Base-by-base conservation (phyloP, 2,113 vertebrate species). In the Myotis lucifugus region DNA sequence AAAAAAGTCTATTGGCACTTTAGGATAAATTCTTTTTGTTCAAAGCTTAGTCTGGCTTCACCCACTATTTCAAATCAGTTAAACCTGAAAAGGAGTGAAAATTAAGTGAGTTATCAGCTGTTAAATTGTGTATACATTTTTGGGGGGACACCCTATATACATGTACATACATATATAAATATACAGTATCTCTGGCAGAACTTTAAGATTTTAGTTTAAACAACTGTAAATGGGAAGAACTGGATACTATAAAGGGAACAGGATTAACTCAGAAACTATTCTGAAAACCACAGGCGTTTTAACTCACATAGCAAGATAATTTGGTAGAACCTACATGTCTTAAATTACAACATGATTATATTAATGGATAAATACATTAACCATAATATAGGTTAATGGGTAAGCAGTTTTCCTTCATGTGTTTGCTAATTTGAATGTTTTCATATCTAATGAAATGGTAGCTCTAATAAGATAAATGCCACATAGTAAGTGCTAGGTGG, bases 381-480 rank as follows among this genome's bases (percentile, higher is more conserved):
- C 69, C 29, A 66, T 56, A 85, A 90, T 48, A 85, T 15, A 61
- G 8, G 67, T 17, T 87, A 70, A 69, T 86, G 32, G 85, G 42
- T 52, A 91, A 79, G 50, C 29, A 87, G 59, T 59, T 94, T 94
- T 85, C 46, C 52, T 95, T 90, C 34, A 91, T 67, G 52, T 54
- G 10, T 64, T 78, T 89, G 40, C 34, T 93, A 91, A 94, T 90
- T 95, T 88, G 15, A 92, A 86, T 78, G 82, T 84, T 96, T 95
- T 93, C 37, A 72, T 17, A 29, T 86, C 70, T 64, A 94, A 82
- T 90, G 93, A 86, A 93, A 87, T 61, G 46, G 69, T 92, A 85
- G 27, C 34, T 83, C 42, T 95, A 92, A 66, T 87, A 96, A 79
- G 56, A 95, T 66, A 95, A 95, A 96, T 83, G 42, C n/a, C 64